Percentiles rank a stretch among this genome's conserved stretches.
These are phyloP conservation scores for Elgaria multicarinata DNA, from an alignment of 2,113 vertebrate species.

Conservation along the genomic window DNA sequence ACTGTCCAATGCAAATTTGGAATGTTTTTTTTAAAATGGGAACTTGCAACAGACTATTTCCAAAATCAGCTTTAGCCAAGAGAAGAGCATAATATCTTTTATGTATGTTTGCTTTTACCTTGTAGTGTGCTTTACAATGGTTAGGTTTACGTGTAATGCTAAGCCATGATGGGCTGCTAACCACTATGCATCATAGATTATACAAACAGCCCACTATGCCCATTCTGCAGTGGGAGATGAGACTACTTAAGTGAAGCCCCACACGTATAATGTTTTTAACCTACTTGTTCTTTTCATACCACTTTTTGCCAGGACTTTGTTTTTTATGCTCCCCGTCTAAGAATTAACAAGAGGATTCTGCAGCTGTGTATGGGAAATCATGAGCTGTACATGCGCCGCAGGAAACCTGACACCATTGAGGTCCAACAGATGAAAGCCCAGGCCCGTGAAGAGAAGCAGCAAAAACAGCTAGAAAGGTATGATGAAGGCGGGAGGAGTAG, in stretches of 20 bases:
- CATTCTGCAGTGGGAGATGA: too few species aligned
- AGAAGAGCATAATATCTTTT: neutral
- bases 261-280: neutral
- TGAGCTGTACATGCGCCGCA: constrained; percentile 94
- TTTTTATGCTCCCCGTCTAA: constrained; percentile 92
- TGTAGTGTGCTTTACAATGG: neutral
- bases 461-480: constrained; percentile 90
- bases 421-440: constrained; percentile 99
- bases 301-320: constrained; percentile 87
- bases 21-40: constrained; percentile 12
- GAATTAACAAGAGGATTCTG: constrained; percentile 96
- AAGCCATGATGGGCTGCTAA: too few species aligned
- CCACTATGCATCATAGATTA: too few species aligned
- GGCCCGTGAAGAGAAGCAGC: constrained; percentile 93
- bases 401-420: constrained; percentile 96
- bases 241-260: neutral
- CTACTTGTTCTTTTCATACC: fast-evolving
- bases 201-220: too few species aligned
- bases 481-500: neutral
- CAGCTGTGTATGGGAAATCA: constrained; percentile 99
- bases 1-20: neutral
- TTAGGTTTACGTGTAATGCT: too few species aligned
- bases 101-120: neutral
- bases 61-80: neutral
- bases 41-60: constrained; percentile 4